Percentiles rank a stretch among this genome's conserved stretches.
Evolutionary conservation across 92 coral and sea anemone genomes (phyloP).

Genomic region (Umimayanthus chanpuru): DNA sequence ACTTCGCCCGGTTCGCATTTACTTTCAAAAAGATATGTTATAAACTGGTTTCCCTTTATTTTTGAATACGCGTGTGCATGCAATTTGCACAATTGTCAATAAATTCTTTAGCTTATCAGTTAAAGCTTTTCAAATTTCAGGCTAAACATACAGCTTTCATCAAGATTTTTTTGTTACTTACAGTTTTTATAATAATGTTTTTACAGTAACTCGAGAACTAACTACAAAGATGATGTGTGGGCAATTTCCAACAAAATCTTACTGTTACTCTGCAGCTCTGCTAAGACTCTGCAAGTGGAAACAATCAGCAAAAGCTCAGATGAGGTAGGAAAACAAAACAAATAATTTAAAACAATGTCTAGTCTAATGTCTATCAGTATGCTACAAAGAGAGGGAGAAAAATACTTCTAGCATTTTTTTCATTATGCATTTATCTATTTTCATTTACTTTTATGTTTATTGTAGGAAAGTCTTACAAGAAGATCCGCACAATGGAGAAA

Average conservation of each 20-base stretch:
- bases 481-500: neutral
- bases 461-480: neutral
- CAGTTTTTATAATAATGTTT: neutral
- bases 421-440: neutral
- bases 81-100: no score
- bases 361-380: neutral
- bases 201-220: neutral
- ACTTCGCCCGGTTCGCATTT: no score
- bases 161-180: neutral
- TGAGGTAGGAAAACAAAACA: conserved; percentile 2
- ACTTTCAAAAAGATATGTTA: no score
- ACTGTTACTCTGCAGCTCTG: neutral
- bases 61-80: no score
- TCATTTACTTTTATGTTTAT: neutral
- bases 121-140: no score
- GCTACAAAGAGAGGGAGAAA: neutral
- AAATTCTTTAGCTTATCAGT: no score
- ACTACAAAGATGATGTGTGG: neutral
- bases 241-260: neutral
- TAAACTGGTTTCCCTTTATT: no score
- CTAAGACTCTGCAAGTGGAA: neutral
- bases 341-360: neutral
- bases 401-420: neutral
- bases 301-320: neutral
- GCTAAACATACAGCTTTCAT: no score